Evolutionary conservation across 1,140 invertebrate genomes (phyloP), one percentile per base, ranked within the genome.

Genomic region (Achroia grisella): DNA sequence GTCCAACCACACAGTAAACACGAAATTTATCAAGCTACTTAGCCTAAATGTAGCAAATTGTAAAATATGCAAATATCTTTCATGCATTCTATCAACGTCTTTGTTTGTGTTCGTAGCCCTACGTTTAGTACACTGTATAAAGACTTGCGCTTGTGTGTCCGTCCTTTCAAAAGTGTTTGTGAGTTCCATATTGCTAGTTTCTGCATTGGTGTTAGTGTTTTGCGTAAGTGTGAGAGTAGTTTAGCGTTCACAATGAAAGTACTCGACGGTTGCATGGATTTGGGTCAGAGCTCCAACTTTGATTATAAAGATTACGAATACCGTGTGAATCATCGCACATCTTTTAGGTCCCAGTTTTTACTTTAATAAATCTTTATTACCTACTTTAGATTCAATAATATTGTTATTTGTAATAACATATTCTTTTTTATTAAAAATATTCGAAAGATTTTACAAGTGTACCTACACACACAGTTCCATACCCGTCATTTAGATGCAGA

Each of bases 201-300:
- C 4, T 52, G 39, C 31, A 33, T 45, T 17, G 46, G 53, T 57
- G 61, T 64, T 43, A 31, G 36, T 54, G 29, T 33, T n/a, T 27
- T 17, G 27, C 12, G 39, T 31, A 13, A 45, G 48, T 54, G 52
- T 55, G 48, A 50, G 66, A 63, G 60, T 72, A 59, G 55, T 73
- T 65, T 58, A 71, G 68, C 73, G 67, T 75, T 77, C 71, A 82
- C 76, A 82, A 82, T 80, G 74, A 82, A 80, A 78, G 75, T 82
- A 82, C 74, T 71, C 54, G 66, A 56, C 64, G 60, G 73, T 81
- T 78, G 75, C 75, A 63, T 53, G 71, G 72, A 82, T 82, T 82
- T 82, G 65, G 78, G 78, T 82, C 78, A 79, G 64, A 78, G 74
- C 57, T 52, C 72, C 62, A 77, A 77, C 76, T 78, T 74, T 80